These are phyloP conservation scores for Eciton burchellii DNA, from an alignment of 1,140 invertebrate genomes.

Conservation along the genomic window DNA sequence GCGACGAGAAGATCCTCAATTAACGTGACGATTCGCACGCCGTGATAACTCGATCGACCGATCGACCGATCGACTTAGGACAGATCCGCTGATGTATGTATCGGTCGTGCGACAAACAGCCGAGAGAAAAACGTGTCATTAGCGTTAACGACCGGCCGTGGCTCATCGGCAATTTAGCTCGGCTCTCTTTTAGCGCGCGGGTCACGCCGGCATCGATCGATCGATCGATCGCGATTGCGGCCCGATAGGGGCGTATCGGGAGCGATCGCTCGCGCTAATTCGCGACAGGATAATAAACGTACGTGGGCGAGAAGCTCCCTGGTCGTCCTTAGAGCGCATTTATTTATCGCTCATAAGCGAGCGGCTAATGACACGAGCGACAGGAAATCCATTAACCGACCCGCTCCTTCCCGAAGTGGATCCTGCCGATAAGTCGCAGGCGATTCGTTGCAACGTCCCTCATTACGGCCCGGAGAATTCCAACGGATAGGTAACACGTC, in stretches of 20 bases:
- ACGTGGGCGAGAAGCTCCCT: constrained; percentile 17
- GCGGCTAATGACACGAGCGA: constrained; percentile 44
- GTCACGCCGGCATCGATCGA: constrained; percentile 36
- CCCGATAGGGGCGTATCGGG: constrained; percentile 30
- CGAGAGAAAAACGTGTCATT: constrained; percentile 50
- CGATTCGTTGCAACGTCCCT: constrained; percentile 6
- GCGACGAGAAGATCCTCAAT: no score
- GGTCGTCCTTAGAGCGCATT: constrained; percentile 32
- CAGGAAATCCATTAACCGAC: constrained; percentile 53
- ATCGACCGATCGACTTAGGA: constrained; percentile 7
- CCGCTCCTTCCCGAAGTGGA: constrained; percentile 27
- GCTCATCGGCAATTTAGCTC: constrained; percentile 51
- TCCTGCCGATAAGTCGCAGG: constrained; percentile 35
- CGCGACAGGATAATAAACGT: constrained; percentile 56
- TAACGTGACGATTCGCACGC: neutral
- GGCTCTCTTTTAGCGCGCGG: constrained; percentile 10
- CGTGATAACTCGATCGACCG: constrained; percentile 17
- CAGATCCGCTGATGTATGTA: constrained; percentile 31
- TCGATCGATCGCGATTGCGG: constrained; percentile 40
- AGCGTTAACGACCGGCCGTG: constrained; percentile 60
- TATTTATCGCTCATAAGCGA: constrained; percentile 54
- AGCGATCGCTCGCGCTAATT: constrained; percentile 42
- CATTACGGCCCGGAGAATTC: constrained; percentile 12
- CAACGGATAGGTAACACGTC: neutral
- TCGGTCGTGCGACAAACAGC: constrained; percentile 13